phyloP scores from a whole-genome alignment of 2,888 invertebrate genomes.

The Petrolisthes manimaculis region DNA sequence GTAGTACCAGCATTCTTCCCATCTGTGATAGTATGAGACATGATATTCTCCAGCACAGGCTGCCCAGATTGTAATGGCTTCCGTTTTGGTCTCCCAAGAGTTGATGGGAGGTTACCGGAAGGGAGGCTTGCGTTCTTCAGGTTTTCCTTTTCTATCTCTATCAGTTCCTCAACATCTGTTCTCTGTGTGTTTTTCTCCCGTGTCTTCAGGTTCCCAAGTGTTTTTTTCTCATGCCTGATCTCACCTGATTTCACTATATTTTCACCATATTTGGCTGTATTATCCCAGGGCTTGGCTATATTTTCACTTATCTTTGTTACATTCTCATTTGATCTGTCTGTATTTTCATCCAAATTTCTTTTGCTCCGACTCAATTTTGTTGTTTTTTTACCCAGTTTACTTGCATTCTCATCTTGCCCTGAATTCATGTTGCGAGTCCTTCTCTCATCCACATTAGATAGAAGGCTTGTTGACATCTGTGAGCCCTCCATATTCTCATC shows the following conservation, averaged over 20 bases:
- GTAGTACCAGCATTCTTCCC: conserved; percentile 1
- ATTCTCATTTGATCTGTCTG: no score
- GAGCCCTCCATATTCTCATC: neutral
- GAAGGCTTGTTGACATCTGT: conserved; percentile 21
- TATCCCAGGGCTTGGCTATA: no score
- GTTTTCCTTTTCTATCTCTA: conserved; percentile 47
- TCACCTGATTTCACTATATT: no score
- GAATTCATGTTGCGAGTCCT: no score
- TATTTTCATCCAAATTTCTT: no score
- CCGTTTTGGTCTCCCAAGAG: conserved; percentile 24
- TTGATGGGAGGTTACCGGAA: conserved; percentile 4
- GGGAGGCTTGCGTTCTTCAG: conserved; percentile 20
- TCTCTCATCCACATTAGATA: neutral
- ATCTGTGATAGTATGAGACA: conserved; percentile 39
- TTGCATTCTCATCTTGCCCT: no score
- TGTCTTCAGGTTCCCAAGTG: no score
- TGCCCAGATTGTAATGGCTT: conserved; percentile 37
- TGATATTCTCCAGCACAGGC: conserved; percentile 42
- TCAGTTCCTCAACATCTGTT: neutral
- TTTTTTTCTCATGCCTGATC: neutral
- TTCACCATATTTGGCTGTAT: no score
- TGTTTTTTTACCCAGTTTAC: no score
- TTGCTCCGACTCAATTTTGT: no score
- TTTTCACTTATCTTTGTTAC: no score
- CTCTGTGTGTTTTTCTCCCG: no score